Conservation (phyloP, 2,888 invertebrate genomes). For the Troides oblongomaculatus region DNA sequence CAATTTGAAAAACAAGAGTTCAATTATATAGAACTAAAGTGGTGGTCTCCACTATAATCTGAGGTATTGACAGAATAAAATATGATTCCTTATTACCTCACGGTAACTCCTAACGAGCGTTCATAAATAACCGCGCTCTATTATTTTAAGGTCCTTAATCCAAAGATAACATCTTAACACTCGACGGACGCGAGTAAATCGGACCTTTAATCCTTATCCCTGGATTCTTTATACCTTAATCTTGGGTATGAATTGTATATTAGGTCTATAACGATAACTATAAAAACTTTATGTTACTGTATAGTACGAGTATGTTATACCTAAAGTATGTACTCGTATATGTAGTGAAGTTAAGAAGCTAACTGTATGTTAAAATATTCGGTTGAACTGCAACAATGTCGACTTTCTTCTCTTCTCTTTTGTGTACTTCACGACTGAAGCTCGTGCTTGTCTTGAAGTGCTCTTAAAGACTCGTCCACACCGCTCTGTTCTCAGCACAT, state of each 20-base stretch:
- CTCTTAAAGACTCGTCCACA: too few relatives aligned
- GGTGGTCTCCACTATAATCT: slow-evolving; percentile 6
- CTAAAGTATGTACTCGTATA: background rate
- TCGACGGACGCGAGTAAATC: slow-evolving; percentile 37
- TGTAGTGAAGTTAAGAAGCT: background rate
- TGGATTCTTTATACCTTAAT: slow-evolving; percentile 10
- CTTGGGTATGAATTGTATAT: slow-evolving; percentile 1
- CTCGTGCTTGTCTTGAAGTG: too few relatives aligned
- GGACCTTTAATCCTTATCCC: slow-evolving; percentile 30
- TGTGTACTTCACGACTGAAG: too few relatives aligned
- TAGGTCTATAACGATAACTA: background rate
- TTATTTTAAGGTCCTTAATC: slow-evolving; percentile 76
- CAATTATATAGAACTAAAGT: background rate
- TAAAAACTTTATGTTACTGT: background rate
- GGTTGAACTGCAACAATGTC: too few relatives aligned
- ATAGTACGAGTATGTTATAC: background rate
- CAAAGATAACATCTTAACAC: slow-evolving; percentile 76
- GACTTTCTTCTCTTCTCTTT: too few relatives aligned
- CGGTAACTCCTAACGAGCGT: slow-evolving; percentile 54
- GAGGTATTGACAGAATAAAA: slow-evolving; percentile 43
- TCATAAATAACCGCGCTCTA: slow-evolving; percentile 68
- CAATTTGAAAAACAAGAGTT: too few relatives aligned
- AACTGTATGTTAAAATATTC: too few relatives aligned
- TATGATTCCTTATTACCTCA: slow-evolving; percentile 44
- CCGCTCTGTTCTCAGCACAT: too few relatives aligned